Conservation (phyloP, 92 coral and sea anemone species). For the Palythoa grandiflora region DNA sequence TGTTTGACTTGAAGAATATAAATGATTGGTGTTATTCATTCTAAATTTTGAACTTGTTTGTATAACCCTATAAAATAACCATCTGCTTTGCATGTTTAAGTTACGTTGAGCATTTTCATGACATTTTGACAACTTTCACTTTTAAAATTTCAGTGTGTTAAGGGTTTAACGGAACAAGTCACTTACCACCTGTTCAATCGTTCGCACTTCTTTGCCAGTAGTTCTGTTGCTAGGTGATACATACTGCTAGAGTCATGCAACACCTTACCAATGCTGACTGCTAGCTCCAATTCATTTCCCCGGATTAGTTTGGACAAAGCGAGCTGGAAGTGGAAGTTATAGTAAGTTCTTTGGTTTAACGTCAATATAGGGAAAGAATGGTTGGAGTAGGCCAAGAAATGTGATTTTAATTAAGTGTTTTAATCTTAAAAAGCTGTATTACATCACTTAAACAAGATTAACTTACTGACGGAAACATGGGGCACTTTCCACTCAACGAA, state of each 20-base stretch:
- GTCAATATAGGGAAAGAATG: too few relatives aligned
- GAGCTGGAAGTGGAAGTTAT: slow-evolving; percentile 52
- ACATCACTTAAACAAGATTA: not conserved
- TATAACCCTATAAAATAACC: not conserved
- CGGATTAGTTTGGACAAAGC: slow-evolving; percentile 95
- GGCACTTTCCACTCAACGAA: too few relatives aligned
- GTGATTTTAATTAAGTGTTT: slow-evolving; percentile 1
- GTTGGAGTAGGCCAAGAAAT: not conserved
- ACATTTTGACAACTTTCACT: not conserved
- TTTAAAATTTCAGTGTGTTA: too few relatives aligned
- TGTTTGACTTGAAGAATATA: not conserved
- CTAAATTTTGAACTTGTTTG: not conserved
- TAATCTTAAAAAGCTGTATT: not conserved
- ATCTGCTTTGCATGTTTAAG: not conserved
- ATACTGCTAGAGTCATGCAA: slow-evolving; percentile 71
- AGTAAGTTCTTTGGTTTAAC: too few relatives aligned
- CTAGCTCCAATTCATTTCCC: slow-evolving; percentile 92
- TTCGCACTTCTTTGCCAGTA: slow-evolving; percentile 87
- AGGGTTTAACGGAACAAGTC: not conserved
- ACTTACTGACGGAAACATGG: not conserved
- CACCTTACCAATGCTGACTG: slow-evolving; percentile 83
- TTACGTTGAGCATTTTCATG: not conserved
- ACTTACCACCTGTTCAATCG: slow-evolving; percentile 87
- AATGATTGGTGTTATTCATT: not conserved
- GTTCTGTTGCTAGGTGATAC: slow-evolving; percentile 71